These are phyloP conservation scores for Psix sp. DNA, from an alignment of 1,140 invertebrate genomes.

Conservation along the genomic window DNA sequence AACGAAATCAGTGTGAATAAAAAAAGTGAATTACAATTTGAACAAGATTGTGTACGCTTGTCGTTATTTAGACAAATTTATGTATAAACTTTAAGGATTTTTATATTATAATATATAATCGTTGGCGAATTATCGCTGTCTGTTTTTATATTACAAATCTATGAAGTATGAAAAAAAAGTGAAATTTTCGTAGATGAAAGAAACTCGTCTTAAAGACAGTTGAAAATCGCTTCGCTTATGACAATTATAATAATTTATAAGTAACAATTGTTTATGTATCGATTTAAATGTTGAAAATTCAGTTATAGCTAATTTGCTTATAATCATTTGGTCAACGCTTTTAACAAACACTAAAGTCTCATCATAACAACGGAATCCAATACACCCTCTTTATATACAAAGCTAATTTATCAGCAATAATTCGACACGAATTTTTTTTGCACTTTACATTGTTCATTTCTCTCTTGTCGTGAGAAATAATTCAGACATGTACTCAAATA, in stretches of 20 bases:
- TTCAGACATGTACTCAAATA: constrained; percentile 8
- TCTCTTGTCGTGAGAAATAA: constrained; percentile 13
- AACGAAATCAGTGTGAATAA: constrained; percentile 23
- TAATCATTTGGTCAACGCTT: background rate
- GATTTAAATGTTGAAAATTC: background rate
- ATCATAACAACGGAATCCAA: constrained; percentile 13
- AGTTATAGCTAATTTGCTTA: background rate
- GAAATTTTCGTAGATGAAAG: too few relatives aligned
- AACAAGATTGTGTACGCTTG: too few relatives aligned
- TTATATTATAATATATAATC: too few relatives aligned
- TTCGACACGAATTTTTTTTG: constrained; percentile 42
- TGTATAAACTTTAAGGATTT: too few relatives aligned
- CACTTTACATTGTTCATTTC: constrained; percentile 23
- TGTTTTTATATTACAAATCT: too few relatives aligned
- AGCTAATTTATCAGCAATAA: constrained; percentile 31
- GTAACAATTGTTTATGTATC: background rate
- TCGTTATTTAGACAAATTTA: too few relatives aligned
- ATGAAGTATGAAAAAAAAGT: too few relatives aligned
- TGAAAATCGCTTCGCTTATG: background rate
- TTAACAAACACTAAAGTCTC: background rate
- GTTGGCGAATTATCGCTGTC: too few relatives aligned
- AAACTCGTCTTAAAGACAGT: too few relatives aligned
- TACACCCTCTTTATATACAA: constrained; percentile 10
- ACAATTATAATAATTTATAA: background rate
- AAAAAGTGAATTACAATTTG: too few relatives aligned